Percentiles rank a stretch among this genome's conserved stretches.
phyloP scores from a whole-genome alignment of 1,140 invertebrate genomes.

The Bicyclus anynana region DNA sequence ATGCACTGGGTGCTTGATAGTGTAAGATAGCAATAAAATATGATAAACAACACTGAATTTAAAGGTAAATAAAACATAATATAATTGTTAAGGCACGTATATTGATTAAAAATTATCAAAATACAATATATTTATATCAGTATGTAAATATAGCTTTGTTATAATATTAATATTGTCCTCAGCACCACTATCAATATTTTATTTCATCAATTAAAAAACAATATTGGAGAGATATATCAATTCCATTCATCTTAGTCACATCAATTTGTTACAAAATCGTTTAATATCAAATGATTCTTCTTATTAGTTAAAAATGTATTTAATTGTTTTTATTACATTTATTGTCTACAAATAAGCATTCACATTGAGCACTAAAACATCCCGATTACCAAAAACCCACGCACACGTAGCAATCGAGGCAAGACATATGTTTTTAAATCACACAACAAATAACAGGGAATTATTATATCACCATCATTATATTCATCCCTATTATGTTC shows the following conservation, averaged over 20 bases:
- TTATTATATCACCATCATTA: not conserved
- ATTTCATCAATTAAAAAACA: too few relatives aligned
- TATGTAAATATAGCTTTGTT: slow-evolving; percentile 36
- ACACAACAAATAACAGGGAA: slow-evolving; percentile 2
- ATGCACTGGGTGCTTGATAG: too few relatives aligned
- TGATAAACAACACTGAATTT: too few relatives aligned
- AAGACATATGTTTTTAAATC: slow-evolving; percentile 33
- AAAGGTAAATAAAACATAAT: slow-evolving; percentile 27
- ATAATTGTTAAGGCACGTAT: slow-evolving; percentile 53
- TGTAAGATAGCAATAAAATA: too few relatives aligned
- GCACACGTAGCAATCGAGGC: slow-evolving; percentile 62
- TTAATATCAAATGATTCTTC: too few relatives aligned
- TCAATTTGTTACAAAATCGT: too few relatives aligned
- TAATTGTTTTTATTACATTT: not conserved
- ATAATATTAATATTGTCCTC: slow-evolving; percentile 23
- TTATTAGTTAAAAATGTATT: not conserved
- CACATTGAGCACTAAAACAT: slow-evolving; percentile 21
- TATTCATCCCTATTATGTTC: too few relatives aligned
- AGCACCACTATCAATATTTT: slow-evolving; percentile 30
- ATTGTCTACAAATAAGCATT: not conserved
- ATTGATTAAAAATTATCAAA: slow-evolving; percentile 51
- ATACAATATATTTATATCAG: slow-evolving; percentile 41
- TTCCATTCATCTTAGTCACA: too few relatives aligned
- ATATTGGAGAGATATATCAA: too few relatives aligned
- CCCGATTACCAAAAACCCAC: slow-evolving; percentile 31